Conservation (phyloP, 2,113 vertebrate species). For the Brevimyrus niger region DNA sequence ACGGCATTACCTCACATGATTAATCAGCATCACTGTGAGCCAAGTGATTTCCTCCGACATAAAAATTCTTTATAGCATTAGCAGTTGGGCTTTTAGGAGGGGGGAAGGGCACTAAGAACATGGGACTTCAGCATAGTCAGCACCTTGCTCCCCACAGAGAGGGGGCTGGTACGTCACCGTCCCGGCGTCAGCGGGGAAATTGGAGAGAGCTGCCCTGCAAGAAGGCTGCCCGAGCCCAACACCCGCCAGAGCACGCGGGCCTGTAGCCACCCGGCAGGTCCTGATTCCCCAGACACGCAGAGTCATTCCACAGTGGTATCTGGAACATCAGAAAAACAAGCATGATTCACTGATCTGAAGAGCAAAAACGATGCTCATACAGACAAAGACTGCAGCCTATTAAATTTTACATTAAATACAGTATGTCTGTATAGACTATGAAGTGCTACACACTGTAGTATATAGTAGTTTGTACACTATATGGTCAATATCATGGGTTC, state of each 20-base stretch:
- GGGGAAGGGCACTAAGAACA: conserved; percentile 35
- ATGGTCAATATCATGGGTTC: neutral
- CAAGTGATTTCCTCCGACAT: conserved; percentile 45
- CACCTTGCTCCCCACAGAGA: conserved; percentile 44
- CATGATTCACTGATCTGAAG: neutral
- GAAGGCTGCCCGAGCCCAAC: conserved; percentile 38
- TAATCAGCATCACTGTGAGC: conserved; percentile 21
- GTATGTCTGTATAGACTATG: neutral
- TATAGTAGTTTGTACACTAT: neutral
- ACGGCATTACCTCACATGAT: conserved; percentile 9
- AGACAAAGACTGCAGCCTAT: neutral
- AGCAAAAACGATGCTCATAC: neutral
- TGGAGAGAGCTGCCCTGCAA: conserved; percentile 35
- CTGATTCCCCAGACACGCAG: neutral
- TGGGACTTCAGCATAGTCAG: conserved; percentile 54
- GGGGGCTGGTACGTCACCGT: conserved; percentile 40
- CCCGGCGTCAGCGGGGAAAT: conserved; percentile 51
- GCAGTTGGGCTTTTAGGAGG: conserved; percentile 46
- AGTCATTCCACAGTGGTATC: neutral
- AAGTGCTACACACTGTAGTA: neutral
- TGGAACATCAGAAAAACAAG: neutral
- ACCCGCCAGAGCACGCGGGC: conserved; percentile 29
- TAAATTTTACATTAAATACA: neutral
- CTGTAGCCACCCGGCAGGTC: neutral
- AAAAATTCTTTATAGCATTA: conserved; percentile 43